phyloP scores from a whole-genome alignment of 1,140 invertebrate genomes.

The Ceratina japonica region DNA sequence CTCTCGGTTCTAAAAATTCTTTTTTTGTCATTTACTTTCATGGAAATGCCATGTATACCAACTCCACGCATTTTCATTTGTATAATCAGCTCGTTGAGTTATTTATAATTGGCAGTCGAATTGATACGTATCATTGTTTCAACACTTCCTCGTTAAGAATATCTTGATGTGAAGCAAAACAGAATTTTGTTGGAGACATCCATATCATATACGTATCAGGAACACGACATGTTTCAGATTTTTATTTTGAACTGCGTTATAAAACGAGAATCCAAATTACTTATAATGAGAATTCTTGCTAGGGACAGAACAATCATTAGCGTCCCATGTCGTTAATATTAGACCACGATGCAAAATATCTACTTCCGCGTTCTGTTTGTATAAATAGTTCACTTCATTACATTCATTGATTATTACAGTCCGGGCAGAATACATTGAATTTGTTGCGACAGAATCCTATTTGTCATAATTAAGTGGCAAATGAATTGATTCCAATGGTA shows the following conservation, averaged over 20 bases:
- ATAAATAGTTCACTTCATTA: constrained; percentile 39
- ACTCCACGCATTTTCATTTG: neutral
- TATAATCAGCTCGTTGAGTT: neutral
- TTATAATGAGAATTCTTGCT: constrained; percentile 34
- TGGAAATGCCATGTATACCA: neutral
- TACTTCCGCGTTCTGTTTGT: constrained; percentile 37
- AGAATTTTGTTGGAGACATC: too few species aligned
- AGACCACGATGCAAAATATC: constrained; percentile 16
- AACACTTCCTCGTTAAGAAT: too few species aligned
- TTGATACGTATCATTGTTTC: neutral
- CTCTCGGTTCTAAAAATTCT: neutral
- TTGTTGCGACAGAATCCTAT: constrained; percentile 23
- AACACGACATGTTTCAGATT: neutral
- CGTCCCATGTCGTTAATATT: constrained; percentile 36
- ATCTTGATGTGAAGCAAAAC: neutral
- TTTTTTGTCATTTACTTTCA: constrained; percentile 1
- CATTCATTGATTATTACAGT: constrained; percentile 32
- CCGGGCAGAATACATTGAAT: constrained; percentile 32
- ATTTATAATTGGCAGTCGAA: neutral
- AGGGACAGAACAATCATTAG: constrained; percentile 40
- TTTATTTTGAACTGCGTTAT: neutral
- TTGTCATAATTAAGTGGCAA: constrained; percentile 39
- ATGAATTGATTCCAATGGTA: constrained; percentile 8
- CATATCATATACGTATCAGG: too few species aligned
- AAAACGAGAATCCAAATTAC: constrained; percentile 41